Conservation (phyloP, 2,888 invertebrate species). For the Caradrina clavipalpis region DNA sequence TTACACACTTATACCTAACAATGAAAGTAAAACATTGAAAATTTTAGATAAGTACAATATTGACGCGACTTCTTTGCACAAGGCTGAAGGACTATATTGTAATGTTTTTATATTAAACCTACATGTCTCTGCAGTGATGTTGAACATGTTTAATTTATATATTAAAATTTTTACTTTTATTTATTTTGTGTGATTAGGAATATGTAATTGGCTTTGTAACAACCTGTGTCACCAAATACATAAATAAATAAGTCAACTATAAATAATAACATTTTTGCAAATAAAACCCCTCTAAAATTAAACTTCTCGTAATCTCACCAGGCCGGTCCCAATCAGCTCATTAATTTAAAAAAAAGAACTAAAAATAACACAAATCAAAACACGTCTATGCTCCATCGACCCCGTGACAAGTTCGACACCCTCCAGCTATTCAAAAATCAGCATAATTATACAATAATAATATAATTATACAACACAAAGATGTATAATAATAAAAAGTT, state of each 20-base stretch:
- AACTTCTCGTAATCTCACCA: background rate
- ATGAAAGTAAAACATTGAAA: no score
- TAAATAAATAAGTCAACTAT: background rate
- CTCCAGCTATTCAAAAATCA: slow-evolving; percentile 3
- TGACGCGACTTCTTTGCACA: no score
- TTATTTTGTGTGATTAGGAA: no score
- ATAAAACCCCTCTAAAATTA: background rate
- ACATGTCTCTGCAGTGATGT: no score
- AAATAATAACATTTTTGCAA: background rate
- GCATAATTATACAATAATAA: slow-evolving; percentile 30
- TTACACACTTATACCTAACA: no score
- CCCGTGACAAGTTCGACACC: slow-evolving; percentile 32
- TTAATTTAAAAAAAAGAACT: background rate
- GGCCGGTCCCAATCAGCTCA: background rate
- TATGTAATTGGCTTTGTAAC: no score
- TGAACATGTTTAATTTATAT: no score
- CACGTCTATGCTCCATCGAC: slow-evolving; percentile 11
- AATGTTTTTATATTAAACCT: no score
- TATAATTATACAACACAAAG: slow-evolving; percentile 21
- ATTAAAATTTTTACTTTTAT: no score
- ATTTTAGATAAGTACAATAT: no score
- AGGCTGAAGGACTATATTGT: no score
- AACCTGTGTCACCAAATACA: no score
- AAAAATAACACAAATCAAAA: background rate
- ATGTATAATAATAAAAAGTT: slow-evolving; percentile 52